Evolutionary conservation across 2,888 invertebrate species (phyloP), one percentile per base, ranked within the genome.

Genomic region (Drosophila mayaguana): DNA sequence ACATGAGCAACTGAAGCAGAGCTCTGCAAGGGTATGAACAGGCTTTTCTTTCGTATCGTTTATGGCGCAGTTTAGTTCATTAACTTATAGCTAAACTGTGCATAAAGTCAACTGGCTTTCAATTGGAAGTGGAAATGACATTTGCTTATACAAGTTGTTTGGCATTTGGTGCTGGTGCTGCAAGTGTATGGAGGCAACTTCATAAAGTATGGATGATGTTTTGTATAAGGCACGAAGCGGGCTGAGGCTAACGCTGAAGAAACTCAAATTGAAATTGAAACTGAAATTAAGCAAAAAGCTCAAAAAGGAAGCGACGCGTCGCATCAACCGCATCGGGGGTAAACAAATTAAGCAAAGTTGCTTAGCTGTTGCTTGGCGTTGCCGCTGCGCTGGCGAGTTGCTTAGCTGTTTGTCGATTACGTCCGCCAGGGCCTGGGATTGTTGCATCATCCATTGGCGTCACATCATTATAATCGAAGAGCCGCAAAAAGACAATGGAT

Each of bases 391-490:
- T 42, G 48, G 12, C 36, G 60, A 57, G 72, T 57, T 66, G 63
- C 43, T 69, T 63, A 54, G 61, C 56, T 62, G 75, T 66, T 63
- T 63, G 59, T 22, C 78, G 81, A 74, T 82, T 82, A 82, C 84
- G 82, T 82, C 48, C 72, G 84, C 78, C 67, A 36, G 67, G 76
- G 76, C 63, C 65, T 79, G 65, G 65, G 72, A 71, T 66, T 61
- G 73, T 83, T 83, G 73, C 83, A 83, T 83, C 86, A 83, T 73
- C 66, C 76, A 76, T 72, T 65, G 72, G 68, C 78, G 75, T 78
- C 78, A 71, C 79, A 81, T 81, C 86, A 83, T 86, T 86, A 83
- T 77, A 86, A 83, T 86, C 83, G 83, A 83, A 83, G 79, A 86
- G 79, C 70, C 77, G 75, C 78, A 82, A 75, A 77, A 75, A 54